Conservation (phyloP, 1,140 invertebrate genomes). For the Stenopsyche tienmushanensis region DNA sequence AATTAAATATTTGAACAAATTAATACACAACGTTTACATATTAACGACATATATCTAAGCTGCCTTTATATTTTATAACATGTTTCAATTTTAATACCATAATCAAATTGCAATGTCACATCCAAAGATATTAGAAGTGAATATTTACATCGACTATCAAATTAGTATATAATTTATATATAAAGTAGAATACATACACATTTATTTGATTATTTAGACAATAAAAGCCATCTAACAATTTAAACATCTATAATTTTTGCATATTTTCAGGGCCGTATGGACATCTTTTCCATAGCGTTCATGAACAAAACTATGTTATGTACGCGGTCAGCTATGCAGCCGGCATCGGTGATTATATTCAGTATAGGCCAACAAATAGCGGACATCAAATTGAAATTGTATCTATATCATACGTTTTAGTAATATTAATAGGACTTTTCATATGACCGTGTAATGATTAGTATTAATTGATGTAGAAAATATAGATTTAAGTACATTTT, state of each 20-base stretch:
- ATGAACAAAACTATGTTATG: constrained; percentile 91
- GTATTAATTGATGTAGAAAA: no score
- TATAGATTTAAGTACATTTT: no score
- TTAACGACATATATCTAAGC: neutral
- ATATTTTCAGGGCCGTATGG: constrained; percentile 77
- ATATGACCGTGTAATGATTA: no score
- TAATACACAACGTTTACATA: no score
- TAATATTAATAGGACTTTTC: no score
- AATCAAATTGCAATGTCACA: no score
- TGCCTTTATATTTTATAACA: no score
- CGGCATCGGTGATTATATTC: constrained; percentile 57
- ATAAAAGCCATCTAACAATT: constrained; percentile 17
- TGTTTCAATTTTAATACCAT: no score
- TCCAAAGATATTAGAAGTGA: no score
- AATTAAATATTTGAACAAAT: constrained; percentile 8
- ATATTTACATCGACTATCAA: neutral
- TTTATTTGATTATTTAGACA: neutral
- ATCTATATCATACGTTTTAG: no score
- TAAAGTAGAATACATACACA: neutral
- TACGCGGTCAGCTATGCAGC: constrained; percentile 80
- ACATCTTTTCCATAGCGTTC: constrained; percentile 84
- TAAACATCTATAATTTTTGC: constrained; percentile 20
- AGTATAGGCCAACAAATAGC: constrained; percentile 19
- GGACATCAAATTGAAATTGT: no score
- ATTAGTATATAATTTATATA: neutral